Conservation (phyloP, 2,888 invertebrate species). For the Oligia strigilis region DNA sequence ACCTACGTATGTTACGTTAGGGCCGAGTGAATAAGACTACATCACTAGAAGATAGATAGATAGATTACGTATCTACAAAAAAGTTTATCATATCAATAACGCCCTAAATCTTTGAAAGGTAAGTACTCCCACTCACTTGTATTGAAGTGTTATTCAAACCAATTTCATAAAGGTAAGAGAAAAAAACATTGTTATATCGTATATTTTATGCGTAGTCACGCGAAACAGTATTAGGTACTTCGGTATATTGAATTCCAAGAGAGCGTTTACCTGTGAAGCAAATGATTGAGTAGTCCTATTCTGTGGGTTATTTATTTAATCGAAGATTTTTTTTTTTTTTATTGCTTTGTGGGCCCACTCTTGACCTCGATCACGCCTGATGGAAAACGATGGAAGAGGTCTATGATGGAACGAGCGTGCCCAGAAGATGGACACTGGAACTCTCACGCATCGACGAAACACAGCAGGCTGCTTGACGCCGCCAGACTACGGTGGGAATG, state of each 20-base stretch:
- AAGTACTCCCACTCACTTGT: background rate
- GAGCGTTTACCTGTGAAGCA: constrained; percentile 13
- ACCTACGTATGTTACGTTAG: background rate
- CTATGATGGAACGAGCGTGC: too few relatives aligned
- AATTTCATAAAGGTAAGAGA: constrained; percentile 1
- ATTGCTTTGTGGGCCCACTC: too few relatives aligned
- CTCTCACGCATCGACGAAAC: too few relatives aligned
- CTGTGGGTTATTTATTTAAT: background rate
- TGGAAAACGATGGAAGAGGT: too few relatives aligned
- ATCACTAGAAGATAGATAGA: background rate
- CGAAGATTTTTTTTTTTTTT: background rate
- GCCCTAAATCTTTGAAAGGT: background rate
- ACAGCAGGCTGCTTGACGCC: too few relatives aligned
- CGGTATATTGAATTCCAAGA: constrained; percentile 38
- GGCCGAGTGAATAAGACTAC: too few relatives aligned
- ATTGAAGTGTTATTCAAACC: constrained; percentile 29
- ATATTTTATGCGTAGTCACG: constrained; percentile 33
- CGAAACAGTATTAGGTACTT: constrained; percentile 9
- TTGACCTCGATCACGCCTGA: too few relatives aligned
- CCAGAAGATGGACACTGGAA: too few relatives aligned
- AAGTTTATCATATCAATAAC: background rate
- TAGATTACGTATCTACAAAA: background rate
- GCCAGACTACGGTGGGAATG: too few relatives aligned
- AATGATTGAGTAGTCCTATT: constrained; percentile 24
- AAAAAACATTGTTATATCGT: background rate